Evolutionary conservation across 2,888 invertebrate species (phyloP), one percentile per base, ranked within the genome.

Genomic region (Cryptocheilus praepositus): DNA sequence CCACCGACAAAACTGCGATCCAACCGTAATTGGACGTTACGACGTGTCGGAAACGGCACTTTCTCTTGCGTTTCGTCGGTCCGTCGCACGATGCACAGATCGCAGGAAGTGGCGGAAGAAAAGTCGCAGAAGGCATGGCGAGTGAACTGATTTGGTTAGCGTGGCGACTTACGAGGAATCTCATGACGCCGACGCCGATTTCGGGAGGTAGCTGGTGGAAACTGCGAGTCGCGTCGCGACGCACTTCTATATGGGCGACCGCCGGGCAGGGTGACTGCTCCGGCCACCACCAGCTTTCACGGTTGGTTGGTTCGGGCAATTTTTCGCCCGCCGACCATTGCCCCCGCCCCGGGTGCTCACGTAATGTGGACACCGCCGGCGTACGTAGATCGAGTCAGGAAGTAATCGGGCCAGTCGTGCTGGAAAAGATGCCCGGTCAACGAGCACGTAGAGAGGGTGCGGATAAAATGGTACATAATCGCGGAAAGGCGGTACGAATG

Each of bases 241-340:
- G 82, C 86, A 82, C 86, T 87, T 85, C 86, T 87, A 86, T 87
- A 87, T 86, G 86, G 84, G 80, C 81, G 73, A 71, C 71, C 71
- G 73, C 71, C 63, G 36, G 57, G 64, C 71, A 69, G 72, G 70
- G 66, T 68, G 72, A 78, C 57, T 69, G 72, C 61, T 67, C 69
- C 36, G 65, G 56, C 74, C 74, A 79, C 79, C 72, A 84, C 85
- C 82, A 81, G 79, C 82, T 85, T 83, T 86, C 84, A 86, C 83
- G 83, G 82, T 83, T 82, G 74, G 81, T 70, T 79, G 78, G 65
- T 72, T 78, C 66, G 62, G 70, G 59, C 63, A 70, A 77, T 68
- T 72, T 77, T 65, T 55, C 67, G 45, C 58, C 52, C 25, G 36
- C 54, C 25, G 46, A 56, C 15, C 21, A 18, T 36, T 18, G 18